A percentile compares a stretch with the other conserved stretches of the same genome.
Conservation (phyloP, 2,888 invertebrate genomes). For the Lymantria dispar region DNA sequence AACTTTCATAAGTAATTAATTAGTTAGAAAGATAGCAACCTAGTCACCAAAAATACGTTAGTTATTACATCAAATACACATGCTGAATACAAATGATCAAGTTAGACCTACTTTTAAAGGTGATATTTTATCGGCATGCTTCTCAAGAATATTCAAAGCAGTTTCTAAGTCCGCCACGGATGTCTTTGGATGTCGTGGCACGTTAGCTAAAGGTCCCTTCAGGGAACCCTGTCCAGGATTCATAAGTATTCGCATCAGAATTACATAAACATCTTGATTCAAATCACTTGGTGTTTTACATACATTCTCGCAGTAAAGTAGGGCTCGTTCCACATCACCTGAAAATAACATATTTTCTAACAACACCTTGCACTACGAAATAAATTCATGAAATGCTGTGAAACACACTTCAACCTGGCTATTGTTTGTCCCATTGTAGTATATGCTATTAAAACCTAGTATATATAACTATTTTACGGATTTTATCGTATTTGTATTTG, state of each 20-base stretch:
- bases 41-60: too few species aligned
- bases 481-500: too few species aligned
- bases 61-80: too few species aligned
- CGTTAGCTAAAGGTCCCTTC: conserved; percentile 70
- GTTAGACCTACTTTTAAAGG: conserved; percentile 85
- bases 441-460: too few species aligned
- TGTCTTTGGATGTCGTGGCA: conserved; percentile 81
- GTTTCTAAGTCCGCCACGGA: conserved; percentile 89
- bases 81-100: not conserved
- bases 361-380: too few species aligned
- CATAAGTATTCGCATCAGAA: conserved; percentile 80
- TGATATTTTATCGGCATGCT: conserved; percentile 92
- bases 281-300: conserved; percentile 69
- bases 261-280: conserved; percentile 82
- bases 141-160: conserved; percentile 90
- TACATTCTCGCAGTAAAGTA: conserved; percentile 91
- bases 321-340: conserved; percentile 91
- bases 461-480: too few species aligned
- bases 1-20: too few species aligned
- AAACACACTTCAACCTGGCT: too few species aligned
- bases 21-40: too few species aligned
- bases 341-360: conserved; percentile 1
- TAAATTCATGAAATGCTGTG: too few species aligned
- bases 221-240: conserved; percentile 58
- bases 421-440: too few species aligned